Evolutionary conservation across 2,113 vertebrate species (phyloP).

Genomic region (Cyanocitta stelleri): DNA sequence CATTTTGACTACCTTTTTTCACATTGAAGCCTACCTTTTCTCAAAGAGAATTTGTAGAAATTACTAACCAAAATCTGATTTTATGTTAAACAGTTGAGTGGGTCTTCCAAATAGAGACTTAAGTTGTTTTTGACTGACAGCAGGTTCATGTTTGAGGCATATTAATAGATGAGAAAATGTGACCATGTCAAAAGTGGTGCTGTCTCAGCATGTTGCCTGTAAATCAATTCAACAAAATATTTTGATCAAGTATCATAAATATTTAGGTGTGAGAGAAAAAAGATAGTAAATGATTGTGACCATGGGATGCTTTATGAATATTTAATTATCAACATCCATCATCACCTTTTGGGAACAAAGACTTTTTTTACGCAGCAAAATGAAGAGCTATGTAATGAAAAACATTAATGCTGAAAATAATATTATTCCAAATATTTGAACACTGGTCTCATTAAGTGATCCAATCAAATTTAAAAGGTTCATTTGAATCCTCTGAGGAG

Average conservation of each 20-base stretch:
- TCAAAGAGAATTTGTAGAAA: not conserved
- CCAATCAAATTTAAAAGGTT: slow-evolving; percentile 26
- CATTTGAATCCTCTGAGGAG: not conserved
- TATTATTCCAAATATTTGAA: slow-evolving; percentile 10
- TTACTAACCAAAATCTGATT: not conserved
- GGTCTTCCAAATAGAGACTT: not conserved
- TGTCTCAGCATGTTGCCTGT: not conserved
- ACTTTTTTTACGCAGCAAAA: not conserved
- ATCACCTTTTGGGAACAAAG: not conserved
- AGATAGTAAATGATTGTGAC: not conserved
- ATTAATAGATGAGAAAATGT: slow-evolving; percentile 4
- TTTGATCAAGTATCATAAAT: slow-evolving; percentile 28
- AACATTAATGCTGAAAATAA: not conserved
- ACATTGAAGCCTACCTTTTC: not conserved
- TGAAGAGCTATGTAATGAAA: not conserved
- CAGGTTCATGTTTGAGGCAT: not conserved
- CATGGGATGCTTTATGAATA: not conserved
- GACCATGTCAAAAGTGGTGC: not conserved
- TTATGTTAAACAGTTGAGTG: not conserved
- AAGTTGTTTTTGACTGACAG: not conserved
- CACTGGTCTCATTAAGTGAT: not conserved
- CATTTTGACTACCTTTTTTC: not conserved
- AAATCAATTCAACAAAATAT: slow-evolving; percentile 9
- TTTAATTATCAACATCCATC: not conserved
- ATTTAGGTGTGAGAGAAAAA: not conserved